Percentiles rank a stretch among this genome's conserved stretches.
These are phyloP conservation scores for Mimumesa dahlbomi DNA, from an alignment of 2,888 invertebrate species.

Conservation along the genomic window DNA sequence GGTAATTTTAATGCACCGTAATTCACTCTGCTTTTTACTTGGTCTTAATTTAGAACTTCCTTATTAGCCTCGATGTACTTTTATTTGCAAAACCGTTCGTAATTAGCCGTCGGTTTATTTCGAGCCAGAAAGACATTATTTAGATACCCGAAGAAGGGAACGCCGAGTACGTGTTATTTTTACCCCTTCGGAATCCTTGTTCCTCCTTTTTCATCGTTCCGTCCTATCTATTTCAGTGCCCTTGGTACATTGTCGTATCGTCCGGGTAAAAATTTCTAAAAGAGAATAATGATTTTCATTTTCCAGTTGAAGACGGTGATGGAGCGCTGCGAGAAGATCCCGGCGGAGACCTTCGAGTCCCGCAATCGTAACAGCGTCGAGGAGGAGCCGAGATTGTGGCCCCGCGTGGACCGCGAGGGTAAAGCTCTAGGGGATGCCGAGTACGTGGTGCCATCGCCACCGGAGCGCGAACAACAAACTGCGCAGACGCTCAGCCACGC, in stretches of 20 bases:
- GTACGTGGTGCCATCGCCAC: constrained; percentile 87
- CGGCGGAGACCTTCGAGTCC: constrained; percentile 83
- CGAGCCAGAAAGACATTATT: constrained; percentile 7
- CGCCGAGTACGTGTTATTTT: neutral
- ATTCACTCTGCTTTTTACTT: constrained; percentile 29
- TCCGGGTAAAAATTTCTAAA: neutral
- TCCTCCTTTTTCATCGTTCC: no score
- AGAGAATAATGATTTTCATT: constrained; percentile 62
- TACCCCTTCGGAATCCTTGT: no score
- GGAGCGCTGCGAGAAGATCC: constrained; percentile 86
- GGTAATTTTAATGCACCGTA: constrained; percentile 12
- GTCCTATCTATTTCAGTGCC: neutral
- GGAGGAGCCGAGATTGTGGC: constrained; percentile 80
- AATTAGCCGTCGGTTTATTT: constrained; percentile 42
- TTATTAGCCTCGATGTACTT: constrained; percentile 33
- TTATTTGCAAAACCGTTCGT: constrained; percentile 21
- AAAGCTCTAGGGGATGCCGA: constrained; percentile 84
- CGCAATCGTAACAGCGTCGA: constrained; percentile 76
- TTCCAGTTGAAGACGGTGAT: constrained; percentile 86
- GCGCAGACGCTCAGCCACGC: constrained; percentile 83
- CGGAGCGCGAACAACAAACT: constrained; percentile 83
- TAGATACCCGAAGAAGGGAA: constrained; percentile 5
- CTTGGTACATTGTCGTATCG: neutral
- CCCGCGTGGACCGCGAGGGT: constrained; percentile 85
- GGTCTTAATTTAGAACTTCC: constrained; percentile 41